These are phyloP conservation scores for Lota lota DNA, from an alignment of 2,113 vertebrate genomes.

Conservation along the genomic window DNA sequence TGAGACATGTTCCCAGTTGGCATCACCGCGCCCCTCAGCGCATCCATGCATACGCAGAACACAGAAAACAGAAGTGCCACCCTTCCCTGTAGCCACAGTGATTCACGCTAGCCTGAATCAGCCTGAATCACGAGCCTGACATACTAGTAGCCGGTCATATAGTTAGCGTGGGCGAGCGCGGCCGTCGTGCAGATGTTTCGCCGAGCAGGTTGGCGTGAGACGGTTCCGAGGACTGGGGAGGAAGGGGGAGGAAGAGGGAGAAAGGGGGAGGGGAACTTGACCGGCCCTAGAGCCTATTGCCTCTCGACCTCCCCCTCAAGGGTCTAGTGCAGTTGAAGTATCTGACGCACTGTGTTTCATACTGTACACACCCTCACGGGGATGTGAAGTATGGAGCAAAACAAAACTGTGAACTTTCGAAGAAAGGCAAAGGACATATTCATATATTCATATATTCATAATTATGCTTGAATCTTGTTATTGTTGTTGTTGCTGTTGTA, in stretches of 20 bases:
- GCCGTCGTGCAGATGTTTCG: constrained; percentile 58
- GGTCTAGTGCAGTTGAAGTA: no score
- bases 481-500: no score
- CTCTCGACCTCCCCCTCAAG: constrained; percentile 4
- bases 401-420: no score
- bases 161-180: constrained; percentile 41
- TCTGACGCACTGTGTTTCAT: not conserved
- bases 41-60: constrained; percentile 7
- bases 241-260: not conserved
- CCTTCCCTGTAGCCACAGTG: constrained; percentile 34
- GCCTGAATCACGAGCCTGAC: constrained; percentile 46
- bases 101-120: constrained; percentile 9
- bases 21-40: no score
- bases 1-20: no score
- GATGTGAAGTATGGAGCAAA: no score
- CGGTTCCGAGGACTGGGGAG: constrained; percentile 14
- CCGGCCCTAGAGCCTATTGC: constrained; percentile 24
- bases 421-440: no score
- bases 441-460: no score
- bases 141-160: constrained; percentile 32
- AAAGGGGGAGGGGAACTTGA: constrained; percentile 19
- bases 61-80: not conserved
- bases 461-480: no score
- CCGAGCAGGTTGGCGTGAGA: constrained; percentile 41
- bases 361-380: no score